A percentile compares a stretch with the other conserved stretches of the same genome.
phyloP scores from a whole-genome alignment of 2,888 invertebrate genomes.

The Pelosia muscerda region DNA sequence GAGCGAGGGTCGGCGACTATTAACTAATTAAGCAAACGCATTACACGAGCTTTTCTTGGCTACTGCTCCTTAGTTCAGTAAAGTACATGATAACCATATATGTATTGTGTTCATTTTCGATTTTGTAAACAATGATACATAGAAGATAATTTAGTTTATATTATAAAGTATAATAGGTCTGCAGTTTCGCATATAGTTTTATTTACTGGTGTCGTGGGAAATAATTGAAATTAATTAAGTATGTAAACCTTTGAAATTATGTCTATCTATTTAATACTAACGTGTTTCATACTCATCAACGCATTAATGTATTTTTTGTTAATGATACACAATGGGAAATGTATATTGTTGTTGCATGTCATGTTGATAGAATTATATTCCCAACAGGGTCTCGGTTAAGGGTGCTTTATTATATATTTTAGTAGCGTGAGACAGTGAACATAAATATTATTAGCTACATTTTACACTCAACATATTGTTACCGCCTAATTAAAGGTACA shows the following conservation, averaged over 20 bases:
- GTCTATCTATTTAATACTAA: neutral
- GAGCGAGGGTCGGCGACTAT: constrained; percentile 61
- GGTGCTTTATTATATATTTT: neutral
- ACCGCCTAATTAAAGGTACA: neutral
- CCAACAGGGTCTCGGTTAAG: neutral
- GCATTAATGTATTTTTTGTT: neutral
- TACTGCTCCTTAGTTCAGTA: constrained; percentile 24
- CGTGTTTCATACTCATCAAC: neutral
- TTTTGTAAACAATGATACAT: neutral
- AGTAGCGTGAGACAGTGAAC: neutral
- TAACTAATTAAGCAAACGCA: constrained; percentile 68
- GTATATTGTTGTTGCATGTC: constrained; percentile 5
- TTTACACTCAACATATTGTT: neutral
- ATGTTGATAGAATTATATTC: neutral
- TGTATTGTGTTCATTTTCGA: too few relatives aligned
- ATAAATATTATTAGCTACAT: neutral
- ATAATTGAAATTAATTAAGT: neutral
- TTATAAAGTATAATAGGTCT: neutral
- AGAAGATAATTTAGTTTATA: neutral
- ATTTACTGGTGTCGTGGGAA: neutral
- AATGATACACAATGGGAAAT: neutral
- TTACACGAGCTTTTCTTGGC: constrained; percentile 42
- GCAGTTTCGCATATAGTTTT: neutral
- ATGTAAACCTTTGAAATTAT: neutral
- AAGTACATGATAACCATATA: constrained; percentile 7